Base-by-base conservation (phyloP, 2,888 invertebrate genomes). In the Bombylius major region DNA sequence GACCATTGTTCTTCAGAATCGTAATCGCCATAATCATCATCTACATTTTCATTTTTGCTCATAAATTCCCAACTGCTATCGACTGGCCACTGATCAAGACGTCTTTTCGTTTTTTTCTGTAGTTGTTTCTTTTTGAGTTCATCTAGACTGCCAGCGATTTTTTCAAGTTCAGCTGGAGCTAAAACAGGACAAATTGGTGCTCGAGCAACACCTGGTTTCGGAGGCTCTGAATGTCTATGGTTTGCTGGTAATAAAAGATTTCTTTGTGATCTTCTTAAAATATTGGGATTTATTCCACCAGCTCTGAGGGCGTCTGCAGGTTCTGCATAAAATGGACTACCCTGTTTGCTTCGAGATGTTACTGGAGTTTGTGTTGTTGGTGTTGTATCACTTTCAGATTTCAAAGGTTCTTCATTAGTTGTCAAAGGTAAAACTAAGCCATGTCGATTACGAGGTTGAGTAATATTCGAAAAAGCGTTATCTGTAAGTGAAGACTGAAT, bases 41-140 rank as follows among this genome's bases (percentile, higher is more conserved):
- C 62, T 50, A 56, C 44, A 34, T 56, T 56, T 23, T 70, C 70
- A 51, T 69, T 67, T 54, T 80, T 79, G 80, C 87, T 84, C 74
- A 89, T 86, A 71, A 90, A 92, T 72, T 90, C 89, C 91, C 91
- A 91, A 73, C 90, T 89, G 65, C 89, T 89, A 74, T 91, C 91
- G 58, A 92, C 82, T 61, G 88, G 84, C 90, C 91, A 91, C 58
- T 86, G 82, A 57, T 78, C 78, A 55, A 71, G 65, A 33, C 71
- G 70, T 55, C 70, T 71, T 5, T 72, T 65, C 7, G 68, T 64
- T n/a, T 67, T 75, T 67, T 73, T 73, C n/a, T 65, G 65, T 50
- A 67, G 68, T 49, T 80, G 79, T 64, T 77, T 78, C 71, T 79
- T 81, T 52, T 74, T 71, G 61, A 77, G 62, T 61, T 71, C 70